phyloP scores from a whole-genome alignment of 2,888 invertebrate genomes.

The Plusia festucae region DNA sequence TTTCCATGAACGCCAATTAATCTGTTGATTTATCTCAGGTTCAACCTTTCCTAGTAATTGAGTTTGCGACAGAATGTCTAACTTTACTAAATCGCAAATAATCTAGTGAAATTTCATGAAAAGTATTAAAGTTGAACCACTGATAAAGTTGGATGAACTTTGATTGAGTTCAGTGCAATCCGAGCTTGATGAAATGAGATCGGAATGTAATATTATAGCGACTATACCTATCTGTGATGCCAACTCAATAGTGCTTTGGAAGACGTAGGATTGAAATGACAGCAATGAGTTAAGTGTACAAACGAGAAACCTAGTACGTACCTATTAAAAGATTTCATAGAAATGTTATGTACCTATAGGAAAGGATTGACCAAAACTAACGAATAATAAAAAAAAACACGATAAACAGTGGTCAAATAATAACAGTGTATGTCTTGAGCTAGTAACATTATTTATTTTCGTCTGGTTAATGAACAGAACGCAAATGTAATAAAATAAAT shows the following conservation, averaged over 20 bases:
- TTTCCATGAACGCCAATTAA: conserved; percentile 27
- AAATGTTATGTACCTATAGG: too few relatives aligned
- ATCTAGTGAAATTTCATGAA: conserved; percentile 37
- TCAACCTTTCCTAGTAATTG: conserved; percentile 11
- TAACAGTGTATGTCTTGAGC: not conserved
- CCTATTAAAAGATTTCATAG: too few relatives aligned
- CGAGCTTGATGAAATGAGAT: conserved; percentile 30
- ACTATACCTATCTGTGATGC: conserved; percentile 10
- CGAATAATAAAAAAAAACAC: too few relatives aligned
- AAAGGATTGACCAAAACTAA: too few relatives aligned
- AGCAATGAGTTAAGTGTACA: not conserved
- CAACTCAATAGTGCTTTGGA: conserved; percentile 10
- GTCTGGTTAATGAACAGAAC: not conserved
- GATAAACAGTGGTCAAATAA: not conserved
- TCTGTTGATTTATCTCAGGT: conserved; percentile 12
- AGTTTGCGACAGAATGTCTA: conserved; percentile 8
- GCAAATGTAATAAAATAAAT: not conserved
- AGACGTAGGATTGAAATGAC: not conserved
- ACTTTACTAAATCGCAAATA: conserved; percentile 22
- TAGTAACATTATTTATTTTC: not conserved
- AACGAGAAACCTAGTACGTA: not conserved
- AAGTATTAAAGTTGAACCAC: conserved; percentile 46
- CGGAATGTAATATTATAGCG: conserved; percentile 26
- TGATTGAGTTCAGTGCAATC: conserved; percentile 48
- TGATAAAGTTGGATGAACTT: conserved; percentile 49